Evolutionary conservation across 2,888 invertebrate genomes (phyloP).

Genomic region (Heliothis peltigera): DNA sequence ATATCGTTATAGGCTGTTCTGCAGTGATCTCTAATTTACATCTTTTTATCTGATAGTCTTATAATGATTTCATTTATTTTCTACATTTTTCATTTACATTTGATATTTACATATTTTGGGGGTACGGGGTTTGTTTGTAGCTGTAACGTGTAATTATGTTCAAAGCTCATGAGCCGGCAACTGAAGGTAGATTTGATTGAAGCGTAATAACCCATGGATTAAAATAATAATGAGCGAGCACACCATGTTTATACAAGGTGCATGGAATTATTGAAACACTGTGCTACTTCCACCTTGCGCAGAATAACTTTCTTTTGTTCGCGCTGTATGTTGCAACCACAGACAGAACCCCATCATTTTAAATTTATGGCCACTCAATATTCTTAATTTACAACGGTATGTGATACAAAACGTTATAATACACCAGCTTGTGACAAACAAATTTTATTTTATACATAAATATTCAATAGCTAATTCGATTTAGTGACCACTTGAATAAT

Average conservation of each 20-base stretch:
- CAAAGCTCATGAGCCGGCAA: conserved; percentile 20
- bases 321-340: conserved; percentile 62
- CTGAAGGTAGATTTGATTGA: conserved; percentile 31
- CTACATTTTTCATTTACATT: conserved; percentile 85
- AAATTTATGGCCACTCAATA: conserved; percentile 87
- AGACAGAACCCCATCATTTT: conserved; percentile 70
- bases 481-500: conserved; percentile 72
- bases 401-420: conserved; percentile 77
- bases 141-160: conserved; percentile 52
- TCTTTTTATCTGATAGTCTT: conserved; percentile 76
- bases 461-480: conserved; percentile 71
- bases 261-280: conserved; percentile 29
- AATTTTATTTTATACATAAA: conserved; percentile 63
- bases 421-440: conserved; percentile 70
- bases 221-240: conserved; percentile 21
- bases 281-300: conserved; percentile 48
- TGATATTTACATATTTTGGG: conserved; percentile 82
- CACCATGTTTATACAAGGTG: conserved; percentile 40
- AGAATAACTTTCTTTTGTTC: conserved; percentile 51
- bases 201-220: conserved; percentile 21
- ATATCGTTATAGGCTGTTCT: conserved; percentile 85
- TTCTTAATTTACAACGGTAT: conserved; percentile 84
- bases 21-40: conserved; percentile 85
- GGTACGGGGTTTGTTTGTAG: conserved; percentile 71
- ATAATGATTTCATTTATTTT: conserved; percentile 77